A percentile compares a stretch with the other conserved stretches of the same genome.
Evolutionary conservation across 23 tunicate species (phyloP).

Genomic region (Trididemnum nubilum): DNA sequence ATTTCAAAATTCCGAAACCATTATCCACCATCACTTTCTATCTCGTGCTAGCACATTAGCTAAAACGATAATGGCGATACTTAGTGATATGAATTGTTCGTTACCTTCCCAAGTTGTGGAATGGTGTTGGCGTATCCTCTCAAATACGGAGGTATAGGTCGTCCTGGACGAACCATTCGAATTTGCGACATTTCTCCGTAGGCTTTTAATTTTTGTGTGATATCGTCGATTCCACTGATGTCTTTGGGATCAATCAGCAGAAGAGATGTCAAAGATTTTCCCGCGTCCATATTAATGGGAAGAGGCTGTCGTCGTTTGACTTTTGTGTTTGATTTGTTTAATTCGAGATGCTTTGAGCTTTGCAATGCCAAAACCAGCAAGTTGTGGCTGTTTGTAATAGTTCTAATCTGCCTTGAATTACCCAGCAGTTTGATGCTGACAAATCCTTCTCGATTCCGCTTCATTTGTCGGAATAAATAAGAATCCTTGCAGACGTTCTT

Average conservation of each 20-base stretch:
- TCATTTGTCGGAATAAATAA: constrained; percentile 56
- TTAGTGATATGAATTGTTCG: too few relatives aligned
- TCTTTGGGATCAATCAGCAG: constrained; percentile 18
- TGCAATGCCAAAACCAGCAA: constrained; percentile 45
- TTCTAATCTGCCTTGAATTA: constrained; percentile 40
- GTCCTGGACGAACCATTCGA: constrained; percentile 48
- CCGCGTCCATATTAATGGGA: constrained; percentile 5
- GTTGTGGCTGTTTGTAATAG: constrained; percentile 33
- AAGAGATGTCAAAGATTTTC: constrained; percentile 30
- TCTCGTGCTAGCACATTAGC: too few relatives aligned
- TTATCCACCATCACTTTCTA: too few relatives aligned
- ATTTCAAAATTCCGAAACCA: too few relatives aligned
- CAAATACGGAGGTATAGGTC: constrained; percentile 49
- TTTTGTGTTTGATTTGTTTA: constrained; percentile 47
- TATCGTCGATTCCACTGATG: constrained; percentile 42
- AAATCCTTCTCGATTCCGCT: constrained; percentile 43
- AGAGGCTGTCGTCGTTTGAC: constrained; percentile 32
- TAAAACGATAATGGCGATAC: too few relatives aligned
- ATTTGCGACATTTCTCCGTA: constrained; percentile 66
- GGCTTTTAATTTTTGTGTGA: constrained; percentile 36
- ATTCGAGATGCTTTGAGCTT: constrained; percentile 32
- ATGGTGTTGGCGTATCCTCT: constrained; percentile 52
- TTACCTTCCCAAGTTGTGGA: constrained; percentile 65
- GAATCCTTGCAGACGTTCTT: constrained; percentile 34
- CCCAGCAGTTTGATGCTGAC: constrained; percentile 65